Percentiles rank a stretch among this genome's conserved stretches.
Conservation (phyloP, 2,797 vertebrate species). For the Hypotaenidia okinawae region DNA sequence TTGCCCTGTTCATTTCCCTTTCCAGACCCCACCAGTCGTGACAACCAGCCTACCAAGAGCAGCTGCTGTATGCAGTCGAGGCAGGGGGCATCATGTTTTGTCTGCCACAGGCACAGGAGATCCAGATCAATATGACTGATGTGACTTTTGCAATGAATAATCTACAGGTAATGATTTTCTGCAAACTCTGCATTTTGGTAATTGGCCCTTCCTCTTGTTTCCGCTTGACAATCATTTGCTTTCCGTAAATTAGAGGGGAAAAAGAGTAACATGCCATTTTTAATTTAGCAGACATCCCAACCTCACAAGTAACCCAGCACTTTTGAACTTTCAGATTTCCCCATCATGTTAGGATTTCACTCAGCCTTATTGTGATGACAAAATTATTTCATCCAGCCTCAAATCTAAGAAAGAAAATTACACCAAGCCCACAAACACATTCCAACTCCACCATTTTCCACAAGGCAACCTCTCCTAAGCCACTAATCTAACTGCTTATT, state of each 20-base stretch:
- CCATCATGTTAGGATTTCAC: neutral
- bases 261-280: neutral
- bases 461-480: neutral
- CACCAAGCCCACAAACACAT: neutral
- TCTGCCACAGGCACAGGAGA: neutral
- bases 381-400: neutral
- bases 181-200: neutral
- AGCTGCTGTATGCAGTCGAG: rapidly evolving
- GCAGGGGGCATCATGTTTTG: neutral
- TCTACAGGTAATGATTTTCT: neutral
- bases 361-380: neutral
- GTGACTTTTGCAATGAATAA: neutral
- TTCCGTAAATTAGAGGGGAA: neutral
- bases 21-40: neutral
- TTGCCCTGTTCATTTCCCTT: neutral
- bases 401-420: neutral
- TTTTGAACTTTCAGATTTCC: neutral
- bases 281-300: neutral
- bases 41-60: neutral
- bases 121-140: neutral
- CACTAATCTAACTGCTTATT: neutral
- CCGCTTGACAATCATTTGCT: neutral
- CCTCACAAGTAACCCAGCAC: neutral
- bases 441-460: neutral
- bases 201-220: neutral